These are phyloP conservation scores for Callorhinus ursinus DNA, from an alignment of 2,113 vertebrate genomes.

Conservation along the genomic window DNA sequence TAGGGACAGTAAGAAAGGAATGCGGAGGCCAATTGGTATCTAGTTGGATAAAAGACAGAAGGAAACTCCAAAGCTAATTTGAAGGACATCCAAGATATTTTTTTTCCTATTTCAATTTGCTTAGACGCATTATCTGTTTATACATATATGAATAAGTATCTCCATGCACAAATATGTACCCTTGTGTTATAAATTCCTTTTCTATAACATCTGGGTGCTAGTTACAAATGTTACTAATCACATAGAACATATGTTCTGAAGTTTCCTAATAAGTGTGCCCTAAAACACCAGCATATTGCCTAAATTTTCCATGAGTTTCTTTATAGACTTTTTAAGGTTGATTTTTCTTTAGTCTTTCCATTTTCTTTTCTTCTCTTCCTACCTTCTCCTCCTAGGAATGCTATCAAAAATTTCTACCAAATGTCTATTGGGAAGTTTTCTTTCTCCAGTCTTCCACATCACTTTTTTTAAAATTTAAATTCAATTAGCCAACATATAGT, in stretches of 20 bases:
- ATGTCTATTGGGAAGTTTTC: not conserved
- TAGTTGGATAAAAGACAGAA: not conserved
- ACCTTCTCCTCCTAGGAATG: not conserved
- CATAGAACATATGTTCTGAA: not conserved
- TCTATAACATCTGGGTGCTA: not conserved
- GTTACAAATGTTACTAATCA: not conserved
- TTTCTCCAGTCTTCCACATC: accelerated
- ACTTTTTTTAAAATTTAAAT: not conserved
- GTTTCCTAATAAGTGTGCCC: not conserved
- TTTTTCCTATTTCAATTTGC: not conserved
- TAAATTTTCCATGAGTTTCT: not conserved
- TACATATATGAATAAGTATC: not conserved
- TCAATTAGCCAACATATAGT: too few relatives aligned
- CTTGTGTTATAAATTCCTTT: not conserved
- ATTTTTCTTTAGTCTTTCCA: not conserved
- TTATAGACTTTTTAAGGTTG: not conserved
- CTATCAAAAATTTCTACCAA: not conserved
- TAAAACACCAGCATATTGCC: not conserved
- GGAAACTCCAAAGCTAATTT: not conserved
- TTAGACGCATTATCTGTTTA: not conserved
- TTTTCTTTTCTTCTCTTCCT: not conserved
- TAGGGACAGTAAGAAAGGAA: not conserved
- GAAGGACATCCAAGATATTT: not conserved
- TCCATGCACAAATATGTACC: not conserved
- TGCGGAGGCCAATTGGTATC: not conserved